Base-by-base conservation (phyloP, 2,888 invertebrate genomes). In the Callinectes sapidus region DNA sequence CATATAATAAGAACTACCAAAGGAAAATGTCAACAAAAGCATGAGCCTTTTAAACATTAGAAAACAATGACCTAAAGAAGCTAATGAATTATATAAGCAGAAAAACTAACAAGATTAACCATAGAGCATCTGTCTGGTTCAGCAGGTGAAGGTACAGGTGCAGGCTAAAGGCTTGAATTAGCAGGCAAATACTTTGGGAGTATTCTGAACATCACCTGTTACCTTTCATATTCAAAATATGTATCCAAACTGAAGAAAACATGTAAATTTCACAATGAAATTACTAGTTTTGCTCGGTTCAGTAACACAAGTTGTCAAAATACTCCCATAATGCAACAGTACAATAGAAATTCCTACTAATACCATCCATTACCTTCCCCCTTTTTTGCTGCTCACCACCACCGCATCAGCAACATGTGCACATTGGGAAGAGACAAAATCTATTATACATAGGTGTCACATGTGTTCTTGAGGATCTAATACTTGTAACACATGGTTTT, bases 311-410 rank as follows among this genome's bases (percentile, higher is more conserved):
- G 10, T 32, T 35, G n/a, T 35, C 35, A 81, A 81, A 81, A 81
- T 81, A 81, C 81, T 81, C 35, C 81, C 81, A 88, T 13, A 54
- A 54, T 88, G 48, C 89, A 54, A 88, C 16, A 88, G 66, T 18
- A 66, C 35, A 88, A 54, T 23, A 88, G 54, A 54, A 42, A 18
- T 87, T 54, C 87, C 61, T 55, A 88, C 54, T 28, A 71, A 35
- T 71, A 71, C 89, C 71, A 89, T 32, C 89, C 61, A 90, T 92
- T 92, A 92, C 92, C 92, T 92, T 18, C 90, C 92, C 90, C 92
- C 92, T 71, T 90, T 92, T 48, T 92, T 92, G 92, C 92, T 92
- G 92, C 90, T 28, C 77, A 77, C 42, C 87, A 89, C 87, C 89
- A 92, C 66, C 87, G 90, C 77, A 90, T 55, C 92, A 92, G 87